Conservation (phyloP, 2,113 vertebrate genomes). For the Emydura subglobosa region DNA sequence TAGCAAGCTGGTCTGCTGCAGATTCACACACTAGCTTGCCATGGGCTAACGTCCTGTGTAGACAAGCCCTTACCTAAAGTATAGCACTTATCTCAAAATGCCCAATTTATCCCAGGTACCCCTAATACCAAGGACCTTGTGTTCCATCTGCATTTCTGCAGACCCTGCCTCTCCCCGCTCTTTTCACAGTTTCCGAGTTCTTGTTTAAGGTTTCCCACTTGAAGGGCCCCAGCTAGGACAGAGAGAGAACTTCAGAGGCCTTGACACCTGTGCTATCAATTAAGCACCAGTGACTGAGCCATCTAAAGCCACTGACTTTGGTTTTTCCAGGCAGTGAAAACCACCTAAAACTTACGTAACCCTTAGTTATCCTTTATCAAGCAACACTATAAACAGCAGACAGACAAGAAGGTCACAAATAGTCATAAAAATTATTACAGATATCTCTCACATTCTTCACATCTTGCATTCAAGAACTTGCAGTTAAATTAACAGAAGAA, state of each 20-base stretch:
- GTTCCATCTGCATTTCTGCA: background rate
- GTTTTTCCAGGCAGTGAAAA: background rate
- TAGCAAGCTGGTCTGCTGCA: background rate
- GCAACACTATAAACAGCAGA: background rate
- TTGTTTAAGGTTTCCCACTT: background rate
- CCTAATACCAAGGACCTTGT: background rate
- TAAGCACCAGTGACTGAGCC: background rate
- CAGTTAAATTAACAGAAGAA: background rate
- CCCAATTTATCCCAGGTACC: background rate
- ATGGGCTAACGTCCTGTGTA: background rate
- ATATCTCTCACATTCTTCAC: background rate
- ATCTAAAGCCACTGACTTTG: background rate
- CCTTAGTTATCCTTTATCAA: background rate
- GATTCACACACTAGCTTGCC: background rate
- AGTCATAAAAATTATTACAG: background rate
- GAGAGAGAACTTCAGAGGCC: background rate
- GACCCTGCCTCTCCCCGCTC: background rate
- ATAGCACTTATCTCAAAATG: background rate
- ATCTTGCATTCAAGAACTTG: background rate
- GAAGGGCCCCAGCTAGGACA: background rate
- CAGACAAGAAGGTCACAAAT: background rate
- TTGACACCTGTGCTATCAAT: background rate
- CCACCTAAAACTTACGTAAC: background rate
- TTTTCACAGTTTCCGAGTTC: background rate
- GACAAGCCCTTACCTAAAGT: background rate